Percentiles rank a stretch among this genome's conserved stretches.
Evolutionary conservation across 2,797 vertebrate genomes (phyloP).

Genomic region (Chelon labrosus): DNA sequence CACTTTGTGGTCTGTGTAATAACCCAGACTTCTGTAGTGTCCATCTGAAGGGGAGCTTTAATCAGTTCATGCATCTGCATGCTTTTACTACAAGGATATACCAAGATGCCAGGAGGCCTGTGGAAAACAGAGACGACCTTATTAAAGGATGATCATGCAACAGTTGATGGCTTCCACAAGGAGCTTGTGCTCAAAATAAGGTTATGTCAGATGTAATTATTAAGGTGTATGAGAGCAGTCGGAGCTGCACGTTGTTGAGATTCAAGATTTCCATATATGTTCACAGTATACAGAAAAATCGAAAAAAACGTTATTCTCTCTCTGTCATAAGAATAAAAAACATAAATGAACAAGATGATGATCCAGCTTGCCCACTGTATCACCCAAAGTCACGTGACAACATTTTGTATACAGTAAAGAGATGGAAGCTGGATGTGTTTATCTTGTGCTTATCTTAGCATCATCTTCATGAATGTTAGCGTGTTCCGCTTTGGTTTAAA

Average conservation of each 20-base stretch:
- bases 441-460: too few relatives aligned
- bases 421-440: too few relatives aligned
- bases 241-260: neutral
- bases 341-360: too few relatives aligned
- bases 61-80: conserved; percentile 14
- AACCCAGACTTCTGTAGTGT: neutral
- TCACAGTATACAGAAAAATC: too few relatives aligned
- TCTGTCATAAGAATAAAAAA: too few relatives aligned
- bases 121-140: conserved; percentile 14
- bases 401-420: too few relatives aligned
- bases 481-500: too few relatives aligned
- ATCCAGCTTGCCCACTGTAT: too few relatives aligned
- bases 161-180: conserved; percentile 2
- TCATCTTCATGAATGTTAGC: too few relatives aligned
- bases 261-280: too few relatives aligned
- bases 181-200: conserved; percentile 1
- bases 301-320: too few relatives aligned
- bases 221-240: neutral
- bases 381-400: too few relatives aligned
- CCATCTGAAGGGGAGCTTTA: neutral
- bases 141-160: conserved; percentile 23
- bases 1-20: neutral
- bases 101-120: neutral
- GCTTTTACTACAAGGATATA: neutral
- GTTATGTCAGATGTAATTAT: conserved; percentile 36